Base-by-base conservation (phyloP, 2,888 invertebrate species). In the Cistogaster globosa region DNA sequence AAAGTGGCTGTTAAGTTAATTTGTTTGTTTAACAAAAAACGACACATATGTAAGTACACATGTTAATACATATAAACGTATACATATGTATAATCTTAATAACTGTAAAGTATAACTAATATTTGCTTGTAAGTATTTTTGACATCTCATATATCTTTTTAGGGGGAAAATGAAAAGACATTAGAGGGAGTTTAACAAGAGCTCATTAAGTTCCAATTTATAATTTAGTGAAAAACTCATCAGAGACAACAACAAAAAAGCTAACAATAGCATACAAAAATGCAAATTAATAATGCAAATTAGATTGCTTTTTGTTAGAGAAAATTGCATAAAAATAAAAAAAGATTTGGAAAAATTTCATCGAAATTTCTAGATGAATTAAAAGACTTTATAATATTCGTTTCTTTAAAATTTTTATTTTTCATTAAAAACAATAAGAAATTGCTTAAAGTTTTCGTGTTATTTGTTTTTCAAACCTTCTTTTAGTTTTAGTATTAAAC, bases 1-100 rank as follows among this genome's bases (percentile, higher is more conserved):
- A 82, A 85, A 82, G 78, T 78, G 69, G 62, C 82, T 81, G 82
- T 78, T 78, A 78, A 85, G 76, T 82, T 85, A 85, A 85, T 84
- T 81, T 84, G 80, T 75, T 72, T 78, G 60, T 78, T 82, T 78
- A 55, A 82, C 32, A 72, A 11, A 36, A 18, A 42, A 9, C 42
- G 14, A 48, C 2, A 58, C n/a, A 16, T n/a, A n/a, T 18, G 26
- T 26, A 26, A 2, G 26, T 4, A 48, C 11, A 20, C 48, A 51
- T 26, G 14, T 55, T 20, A 20, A n/a, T 67, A 36, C 42, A 36
- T 48, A 18, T 68, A 9, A 14, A 22, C 16, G 36, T 38, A 38
- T 14, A 42, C 32, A 5, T 32, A 32, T 32, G 32, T 32, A 32
- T 32, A 32, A 32, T 62, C 2, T 42, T 42, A 42, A 42, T 42